Base-by-base conservation (phyloP, 2,113 vertebrate species). In the Nannobrachium achirus region DNA sequence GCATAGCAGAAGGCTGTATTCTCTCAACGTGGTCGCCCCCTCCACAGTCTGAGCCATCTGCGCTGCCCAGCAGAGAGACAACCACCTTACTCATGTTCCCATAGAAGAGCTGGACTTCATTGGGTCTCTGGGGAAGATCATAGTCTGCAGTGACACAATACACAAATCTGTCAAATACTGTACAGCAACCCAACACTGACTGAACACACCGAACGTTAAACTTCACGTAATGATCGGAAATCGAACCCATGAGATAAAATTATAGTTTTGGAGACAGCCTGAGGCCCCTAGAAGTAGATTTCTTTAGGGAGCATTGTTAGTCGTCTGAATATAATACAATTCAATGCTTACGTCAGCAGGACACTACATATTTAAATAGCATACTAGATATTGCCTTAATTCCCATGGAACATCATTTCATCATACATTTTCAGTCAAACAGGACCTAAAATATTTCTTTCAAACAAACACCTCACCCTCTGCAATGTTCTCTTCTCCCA, bases 21-120 rank as follows among this genome's bases (percentile, higher is more conserved):
- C 68, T 78, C 69, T 91, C 88, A 19, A 16, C 44, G 45, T 73
- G 74, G 65, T 84, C 79, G 10, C 60, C 79, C 63, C 81, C 74
- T 45, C 85, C 86, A 6, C 50, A 79, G 42, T 75, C 80, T 1
- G 73, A 42, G 11, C 64, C 65, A 39, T 77, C 81, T 18, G 86
- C 72, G 66, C 84, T 91, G 50, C 95, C 95, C 19, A 94, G 57
- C 60, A 97, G 82, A 8, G 91, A 95, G 69, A 99, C 89, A 20
- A 91, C 81, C 65, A 97, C 76, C 75, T 93, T 97, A 46, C 74
- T 93, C 93, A 98, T 93, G 69, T 90, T 95, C 71, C 92, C 89
- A 67, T 94, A 97, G 90, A 99, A 99, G 48, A 95, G 89, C 56
- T 92, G 92, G 44, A 94, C 86, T 70, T 98, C 95, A 64, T 92